Evolutionary conservation across 1,140 invertebrate species (phyloP).

Genomic region (Sipha flava): DNA sequence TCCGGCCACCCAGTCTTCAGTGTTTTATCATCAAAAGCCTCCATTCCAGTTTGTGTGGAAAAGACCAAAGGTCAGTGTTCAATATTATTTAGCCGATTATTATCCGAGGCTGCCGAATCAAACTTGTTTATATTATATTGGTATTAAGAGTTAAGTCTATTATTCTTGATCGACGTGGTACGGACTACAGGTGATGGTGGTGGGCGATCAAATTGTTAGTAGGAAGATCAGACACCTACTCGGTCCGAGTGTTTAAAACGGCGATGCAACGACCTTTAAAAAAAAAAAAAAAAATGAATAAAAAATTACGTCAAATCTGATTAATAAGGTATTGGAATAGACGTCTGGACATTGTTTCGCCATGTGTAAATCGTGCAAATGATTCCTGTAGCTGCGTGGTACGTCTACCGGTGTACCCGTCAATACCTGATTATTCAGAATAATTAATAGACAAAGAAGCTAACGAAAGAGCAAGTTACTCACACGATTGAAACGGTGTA

Average conservation of each 20-base stretch:
- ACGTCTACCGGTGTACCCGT: too few relatives aligned
- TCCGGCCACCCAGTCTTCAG: constrained; percentile 73
- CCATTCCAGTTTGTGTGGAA: constrained; percentile 88
- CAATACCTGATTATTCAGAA: too few relatives aligned
- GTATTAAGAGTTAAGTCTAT: neutral
- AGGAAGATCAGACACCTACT: neutral
- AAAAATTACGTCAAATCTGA: neutral
- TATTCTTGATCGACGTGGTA: neutral
- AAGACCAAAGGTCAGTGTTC: constrained; percentile 63
- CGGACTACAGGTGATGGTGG: neutral
- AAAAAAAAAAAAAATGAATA: neutral
- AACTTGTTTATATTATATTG: too few relatives aligned
- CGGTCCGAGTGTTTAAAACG: too few relatives aligned
- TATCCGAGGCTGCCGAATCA: too few relatives aligned
- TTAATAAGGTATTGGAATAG: neutral
- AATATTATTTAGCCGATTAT: too few relatives aligned
- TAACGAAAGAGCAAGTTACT: too few relatives aligned
- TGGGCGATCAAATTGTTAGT: neutral
- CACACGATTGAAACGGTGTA: too few relatives aligned
- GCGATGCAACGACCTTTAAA: neutral
- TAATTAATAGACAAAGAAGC: too few relatives aligned
- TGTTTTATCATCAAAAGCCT: constrained; percentile 88
- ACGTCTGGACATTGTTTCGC: neutral
- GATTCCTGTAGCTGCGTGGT: neutral
- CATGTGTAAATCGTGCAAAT: neutral